Base-by-base conservation (phyloP, 2,888 invertebrate species). In the Harpalus rufipes region DNA sequence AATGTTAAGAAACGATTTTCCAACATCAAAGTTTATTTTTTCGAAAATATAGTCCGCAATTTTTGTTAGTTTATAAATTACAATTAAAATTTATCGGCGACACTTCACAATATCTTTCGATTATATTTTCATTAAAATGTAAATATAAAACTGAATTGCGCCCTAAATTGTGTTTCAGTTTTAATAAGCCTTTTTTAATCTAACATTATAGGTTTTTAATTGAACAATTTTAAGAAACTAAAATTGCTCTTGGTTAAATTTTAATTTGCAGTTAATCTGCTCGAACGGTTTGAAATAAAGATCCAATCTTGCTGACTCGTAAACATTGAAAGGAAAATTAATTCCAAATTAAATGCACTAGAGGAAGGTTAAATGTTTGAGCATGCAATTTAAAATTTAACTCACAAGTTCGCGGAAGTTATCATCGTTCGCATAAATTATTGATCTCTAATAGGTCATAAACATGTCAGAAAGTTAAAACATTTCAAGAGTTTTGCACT, bases 361-460 rank as follows among this genome's bases (percentile, higher is more conserved):
- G 25, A 4, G 2, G 18, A 7, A 61, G 44, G 18, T 16, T 18
- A 8, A 18, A 18, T 63, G 18, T 32, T 21, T 8, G 25, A 6
- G 5, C 25, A 8, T 21, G 10, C 1, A 21, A 10, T 21, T 21
- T 63, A 63, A 63, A 63, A 6, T 59, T 63, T 63, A 21, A 25
- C 18, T 1, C 63, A 21, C 18, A 68, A n/a, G 39, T 68, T 68
- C 68, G n/a, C 5, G 32, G 12, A 59, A 59, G 16, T 8, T 63
- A 21, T 8, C n/a, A 21, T 61, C 1, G 65, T 32, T 1, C 7
- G 68, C 14, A 41, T 68, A 39, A 68, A 39, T 39, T 68, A 68
- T 68, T 68, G 39, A 68, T 39, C 12, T 63, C 14, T 21, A 63
- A 63, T 63, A 25, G 63, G 2, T 63, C 63, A 63, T 63, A 63